Conservation (phyloP, 92 coral and sea anemone species). For the Parazoanthus atlanticus region DNA sequence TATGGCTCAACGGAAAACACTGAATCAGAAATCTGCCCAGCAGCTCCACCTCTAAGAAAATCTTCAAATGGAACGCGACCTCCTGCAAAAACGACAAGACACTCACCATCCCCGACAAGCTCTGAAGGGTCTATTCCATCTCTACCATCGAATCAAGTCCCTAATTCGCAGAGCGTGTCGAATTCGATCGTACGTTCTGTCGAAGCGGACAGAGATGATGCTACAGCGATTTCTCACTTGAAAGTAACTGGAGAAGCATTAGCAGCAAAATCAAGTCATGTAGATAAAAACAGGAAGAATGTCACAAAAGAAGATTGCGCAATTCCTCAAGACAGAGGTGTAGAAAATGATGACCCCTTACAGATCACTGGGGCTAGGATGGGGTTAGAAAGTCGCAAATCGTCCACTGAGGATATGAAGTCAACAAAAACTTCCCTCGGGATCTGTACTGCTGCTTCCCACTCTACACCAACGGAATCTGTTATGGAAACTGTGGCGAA, state of each 20-base stretch:
- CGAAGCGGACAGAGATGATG: not conserved
- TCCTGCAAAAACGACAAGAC: not conserved
- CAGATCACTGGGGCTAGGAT: conserved; percentile 38
- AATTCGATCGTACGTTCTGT: not conserved
- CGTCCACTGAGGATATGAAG: conserved; percentile 11
- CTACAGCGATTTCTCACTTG: conserved; percentile 1
- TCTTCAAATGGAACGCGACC: not conserved
- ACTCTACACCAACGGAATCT: conserved; percentile 14
- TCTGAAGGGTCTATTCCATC: not conserved
- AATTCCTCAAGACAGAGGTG: not conserved
- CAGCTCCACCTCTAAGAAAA: not conserved
- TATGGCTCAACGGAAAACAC: conserved; percentile 11
- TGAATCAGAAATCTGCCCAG: not conserved
- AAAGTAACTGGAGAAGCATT: conserved; percentile 27
- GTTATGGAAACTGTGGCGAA: conserved; percentile 25
- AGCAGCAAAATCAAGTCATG: not conserved
- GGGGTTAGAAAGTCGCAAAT: conserved; percentile 30
- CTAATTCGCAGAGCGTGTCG: not conserved
- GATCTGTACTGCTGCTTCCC: not conserved
- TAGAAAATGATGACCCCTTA: not conserved
- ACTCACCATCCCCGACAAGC: conserved; percentile 8
- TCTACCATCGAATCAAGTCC: not conserved
- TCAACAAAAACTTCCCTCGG: not conserved
- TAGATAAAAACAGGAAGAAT: not conserved
- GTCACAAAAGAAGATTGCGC: not conserved